These are phyloP conservation scores for Cephalotes varians DNA, from an alignment of 2,888 invertebrate species.

Conservation along the genomic window DNA sequence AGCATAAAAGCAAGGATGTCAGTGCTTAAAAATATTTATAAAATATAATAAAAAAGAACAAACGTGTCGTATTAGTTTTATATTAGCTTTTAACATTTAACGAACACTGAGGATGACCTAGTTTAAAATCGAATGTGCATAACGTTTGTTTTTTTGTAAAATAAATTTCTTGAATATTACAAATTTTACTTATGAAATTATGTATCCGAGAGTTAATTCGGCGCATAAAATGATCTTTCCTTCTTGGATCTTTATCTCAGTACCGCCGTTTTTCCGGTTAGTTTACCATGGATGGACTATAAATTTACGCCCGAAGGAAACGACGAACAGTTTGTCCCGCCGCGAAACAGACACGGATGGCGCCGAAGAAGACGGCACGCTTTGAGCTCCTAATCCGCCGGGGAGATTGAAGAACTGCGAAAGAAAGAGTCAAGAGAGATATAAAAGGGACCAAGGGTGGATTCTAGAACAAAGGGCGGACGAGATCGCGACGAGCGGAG, in stretches of 20 bases:
- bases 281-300: conserved; percentile 31
- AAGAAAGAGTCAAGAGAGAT: conserved; percentile 35
- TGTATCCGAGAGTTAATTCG: conserved; percentile 5
- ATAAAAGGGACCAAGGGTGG: conserved; percentile 29
- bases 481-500: conserved; percentile 34
- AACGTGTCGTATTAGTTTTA: no score
- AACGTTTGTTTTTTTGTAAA: no score
- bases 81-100: no score
- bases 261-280: conserved; percentile 10
- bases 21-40: no score
- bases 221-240: neutral
- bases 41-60: no score
- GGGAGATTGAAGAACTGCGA: conserved; percentile 47
- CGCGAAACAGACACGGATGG: conserved; percentile 39
- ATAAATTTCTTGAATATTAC: neutral
- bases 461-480: conserved; percentile 28
- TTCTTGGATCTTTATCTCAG: neutral
- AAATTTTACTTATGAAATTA: neutral
- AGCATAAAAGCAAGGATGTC: no score
- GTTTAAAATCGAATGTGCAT: no score
- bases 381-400: conserved; percentile 49
- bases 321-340: conserved; percentile 44
- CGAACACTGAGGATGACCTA: no score
- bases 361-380: conserved; percentile 29
- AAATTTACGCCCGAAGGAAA: conserved; percentile 42